Evolutionary conservation across 2,797 vertebrate species (phyloP), one percentile per base, ranked within the genome.

Genomic region (Danio kyathit): DNA sequence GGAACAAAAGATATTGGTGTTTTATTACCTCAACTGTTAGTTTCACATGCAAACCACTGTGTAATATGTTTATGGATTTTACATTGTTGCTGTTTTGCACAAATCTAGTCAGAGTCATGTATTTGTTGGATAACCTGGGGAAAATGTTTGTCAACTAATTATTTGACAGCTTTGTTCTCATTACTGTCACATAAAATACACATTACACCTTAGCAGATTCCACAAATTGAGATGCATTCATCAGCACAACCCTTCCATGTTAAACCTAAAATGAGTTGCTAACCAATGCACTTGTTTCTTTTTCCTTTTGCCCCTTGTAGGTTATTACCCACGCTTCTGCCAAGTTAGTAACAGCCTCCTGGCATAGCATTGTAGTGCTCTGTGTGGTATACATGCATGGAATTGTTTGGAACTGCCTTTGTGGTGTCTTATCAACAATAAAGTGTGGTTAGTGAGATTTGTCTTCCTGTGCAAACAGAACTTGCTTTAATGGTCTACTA

Each of bases 321-420:
- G 93, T 96, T 86, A 93, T 98, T 94, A 81, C 90, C 89, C 97
- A 96, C 85, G 93, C 95, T 52, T 84, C 92, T 92, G 92, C 94
- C 91, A 97, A 97, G 97, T 99, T 95, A 98, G 97, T 99, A 97
- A 88, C 85, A 48, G 69, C 64, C 82, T 82, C 84, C 63, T 91
- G 80, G 54, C 83, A 43, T 67, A 88, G 86, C 81, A 57, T 85
- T 83, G 8, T 79, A 76, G 75, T 64, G 82, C 59, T 56, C 56
- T 75, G 79, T 86, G 81, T 81, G 79, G 73, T 76, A 54, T 65
- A 73, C 74, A 10, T 88, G 89, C 87, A 88, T 88, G 88, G 69
- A 73, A 80, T 61, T 65, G 59, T 76, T 80, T 80, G 70, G 60
- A 49, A 48, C 41, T 82, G 64, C 77, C 44, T 73, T 51, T 79